Base-by-base conservation (phyloP, 2,113 vertebrate genomes). In the Anoplopoma fimbria region DNA sequence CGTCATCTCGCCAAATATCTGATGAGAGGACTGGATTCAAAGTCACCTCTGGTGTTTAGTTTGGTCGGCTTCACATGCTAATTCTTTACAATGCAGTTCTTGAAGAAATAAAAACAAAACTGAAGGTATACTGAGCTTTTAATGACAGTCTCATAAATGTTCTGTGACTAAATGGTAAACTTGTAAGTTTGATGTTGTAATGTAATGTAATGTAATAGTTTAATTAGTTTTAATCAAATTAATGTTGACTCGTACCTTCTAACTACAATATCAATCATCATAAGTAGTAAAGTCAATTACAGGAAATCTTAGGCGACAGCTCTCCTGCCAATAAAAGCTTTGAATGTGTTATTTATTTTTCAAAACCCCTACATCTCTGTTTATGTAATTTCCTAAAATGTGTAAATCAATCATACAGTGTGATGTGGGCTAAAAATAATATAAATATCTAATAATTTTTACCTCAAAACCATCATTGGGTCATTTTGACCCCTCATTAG, bases 1-100 rank as follows among this genome's bases (percentile, higher is more conserved):
- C 51, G 64, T 77, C 80, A 80, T 65, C 40, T 38, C 51, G 78
- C 76, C 81, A 83, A 84, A 69, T 73, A 83, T 83, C 72, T 29
- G 49, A 71, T 69, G 80, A 65, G 74, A 63, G 49, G 57, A 64
- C 65, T 60, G 85, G 68, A 76, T 61, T 81, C 73, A 63, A 13
- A 84, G 68, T 72, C n/a, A 70, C 82, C 74, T 81, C 53, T 72
- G 64, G 69, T 34, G 57, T 74, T 45, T 80, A 23, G 25, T 25
- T 75, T 15, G 25, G 33, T 58, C 23, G 17, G 60, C 70, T 60
- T 27, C 25, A 1, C 42, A 4, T 1, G 62, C n/a, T 58, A 33
- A 57, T 49, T 38, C 14, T 42, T 23, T 25, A 25, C 9, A 8
- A 27, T 34, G 6, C 51, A n/a, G 23, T 1, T 9, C 23, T 38